Conservation (phyloP, 2,888 invertebrate species). For the Agrochola litura region DNA sequence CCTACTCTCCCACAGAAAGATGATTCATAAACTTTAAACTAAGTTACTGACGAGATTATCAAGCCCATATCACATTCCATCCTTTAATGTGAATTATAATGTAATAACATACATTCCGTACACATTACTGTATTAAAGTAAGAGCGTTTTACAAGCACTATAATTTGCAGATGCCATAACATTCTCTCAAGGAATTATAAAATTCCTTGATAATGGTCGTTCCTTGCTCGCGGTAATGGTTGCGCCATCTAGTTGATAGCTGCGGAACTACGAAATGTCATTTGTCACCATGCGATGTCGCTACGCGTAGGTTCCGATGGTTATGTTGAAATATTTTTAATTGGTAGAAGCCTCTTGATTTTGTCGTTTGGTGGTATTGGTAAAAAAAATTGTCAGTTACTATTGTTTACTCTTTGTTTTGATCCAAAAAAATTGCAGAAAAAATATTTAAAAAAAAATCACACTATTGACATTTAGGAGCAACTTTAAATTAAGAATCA, state of each 20-base stretch:
- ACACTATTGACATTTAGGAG: not conserved
- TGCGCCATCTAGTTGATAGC: slow-evolving; percentile 82
- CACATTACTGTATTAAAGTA: slow-evolving; percentile 62
- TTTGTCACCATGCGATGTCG: slow-evolving; percentile 87
- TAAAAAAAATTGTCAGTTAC: not conserved
- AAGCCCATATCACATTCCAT: slow-evolving; percentile 53
- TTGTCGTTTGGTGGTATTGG: not conserved
- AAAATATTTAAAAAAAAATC: not conserved
- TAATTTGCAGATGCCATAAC: slow-evolving; percentile 66
- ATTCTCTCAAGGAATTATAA: slow-evolving; percentile 67
- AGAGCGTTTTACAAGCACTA: slow-evolving; percentile 61
- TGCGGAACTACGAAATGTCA: slow-evolving; percentile 82
- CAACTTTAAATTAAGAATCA: not conserved
- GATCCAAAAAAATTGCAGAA: not conserved
- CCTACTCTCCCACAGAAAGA: slow-evolving; percentile 27
- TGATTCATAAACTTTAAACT: slow-evolving; percentile 51
- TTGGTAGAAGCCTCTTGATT: not conserved
- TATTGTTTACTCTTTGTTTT: not conserved
- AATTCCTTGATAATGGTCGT: slow-evolving; percentile 60
- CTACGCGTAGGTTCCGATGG: slow-evolving; percentile 70
- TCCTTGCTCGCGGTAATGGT: slow-evolving; percentile 47
- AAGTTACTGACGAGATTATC: slow-evolving; percentile 44
- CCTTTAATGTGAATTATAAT: slow-evolving; percentile 59
- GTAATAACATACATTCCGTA: slow-evolving; percentile 64
- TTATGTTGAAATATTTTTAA: not conserved